Base-by-base conservation (phyloP, 2,113 vertebrate genomes). In the Oryzias curvinotus region DNA sequence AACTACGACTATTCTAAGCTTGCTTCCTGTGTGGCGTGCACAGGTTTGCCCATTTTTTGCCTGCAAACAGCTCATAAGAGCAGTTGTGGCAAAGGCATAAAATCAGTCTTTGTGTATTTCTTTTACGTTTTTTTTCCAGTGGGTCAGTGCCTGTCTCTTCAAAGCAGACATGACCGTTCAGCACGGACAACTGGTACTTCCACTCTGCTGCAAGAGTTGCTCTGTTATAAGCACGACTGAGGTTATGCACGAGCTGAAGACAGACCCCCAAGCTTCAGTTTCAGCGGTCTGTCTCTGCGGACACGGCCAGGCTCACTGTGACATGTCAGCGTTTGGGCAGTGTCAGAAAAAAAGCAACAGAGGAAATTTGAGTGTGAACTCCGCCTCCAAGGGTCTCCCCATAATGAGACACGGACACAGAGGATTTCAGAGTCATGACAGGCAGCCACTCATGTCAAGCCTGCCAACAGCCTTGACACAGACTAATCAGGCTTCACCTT, bases 401-500 rank as follows among this genome's bases (percentile, higher is more conserved):
- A 18, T 5, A 4, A 18, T 28, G 47, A 61, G n/a, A 23, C 16
- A 28, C 14, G 3, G 12, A 49, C 57, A 21, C 46, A 43, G 59
- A 43, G 72, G 58, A 62, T 68, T 74, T 72, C 48, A 60, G 16
- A 17, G 46, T 14, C 23, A 65, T 65, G 75, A 68, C 61, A 75
- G 70, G 57, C 18, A 41, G 58, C 19, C 25, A 71, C 63, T 73
- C 21, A 53, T 54, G 70, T 82, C 65, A 57, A 73, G 58, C 60
- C 71, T 69, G 73, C 75, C 73, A 70, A 58, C 77, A 70, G 63
- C 45, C 19, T 18, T 65, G 69, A 62, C 62, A 71, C 14, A 10
- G 54, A 75, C 44, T 64, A 75, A 83, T 75, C 75, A 64, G 59
- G 6, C 59, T 54, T 74, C 73, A 78, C 71, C 81, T 78, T 73